Conservation (phyloP, 2,888 invertebrate species). For the Caenorhabditis sp. region DNA sequence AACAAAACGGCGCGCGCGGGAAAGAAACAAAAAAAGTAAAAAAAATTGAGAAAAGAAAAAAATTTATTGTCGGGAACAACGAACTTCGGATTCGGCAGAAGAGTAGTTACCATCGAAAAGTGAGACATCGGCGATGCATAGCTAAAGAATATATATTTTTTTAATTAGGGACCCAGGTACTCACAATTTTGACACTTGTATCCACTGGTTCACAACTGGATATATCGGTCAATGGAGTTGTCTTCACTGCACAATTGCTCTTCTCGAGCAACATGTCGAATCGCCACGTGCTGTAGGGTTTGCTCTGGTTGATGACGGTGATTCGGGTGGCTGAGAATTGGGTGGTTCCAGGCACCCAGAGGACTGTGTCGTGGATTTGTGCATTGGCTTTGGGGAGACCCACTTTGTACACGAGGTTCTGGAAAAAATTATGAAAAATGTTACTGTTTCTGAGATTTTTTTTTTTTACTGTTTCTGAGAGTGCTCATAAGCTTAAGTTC, state of each 20-base stretch:
- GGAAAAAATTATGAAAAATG: too few relatives aligned
- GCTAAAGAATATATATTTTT: slow-evolving; percentile 11
- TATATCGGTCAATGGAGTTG: slow-evolving; percentile 16
- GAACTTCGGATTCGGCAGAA: slow-evolving; percentile 27
- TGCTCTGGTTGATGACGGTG: slow-evolving; percentile 28
- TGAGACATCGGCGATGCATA: slow-evolving; percentile 22
- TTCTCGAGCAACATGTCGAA: slow-evolving; percentile 29
- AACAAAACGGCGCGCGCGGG: too few relatives aligned
- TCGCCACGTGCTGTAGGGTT: slow-evolving; percentile 29
- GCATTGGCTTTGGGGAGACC: slow-evolving; percentile 28
- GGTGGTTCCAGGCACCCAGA: slow-evolving; percentile 36
- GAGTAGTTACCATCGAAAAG: slow-evolving; percentile 26
- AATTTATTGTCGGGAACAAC: slow-evolving; percentile 7
- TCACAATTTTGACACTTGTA: slow-evolving; percentile 20
- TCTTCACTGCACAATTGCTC: slow-evolving; percentile 21
- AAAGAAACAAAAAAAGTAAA: not conserved
- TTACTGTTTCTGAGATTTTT: not conserved
- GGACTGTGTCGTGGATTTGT: slow-evolving; percentile 18
- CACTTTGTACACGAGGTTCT: slow-evolving; percentile 33
- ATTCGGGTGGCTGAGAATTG: slow-evolving; percentile 33
- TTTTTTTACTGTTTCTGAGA: too few relatives aligned
- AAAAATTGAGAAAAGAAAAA: not conserved
- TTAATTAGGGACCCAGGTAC: too few relatives aligned
- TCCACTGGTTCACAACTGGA: slow-evolving; percentile 21
- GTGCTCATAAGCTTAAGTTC: too few relatives aligned